phyloP scores from a whole-genome alignment of 2,888 invertebrate species.

The Zygogramma bicolorata region DNA sequence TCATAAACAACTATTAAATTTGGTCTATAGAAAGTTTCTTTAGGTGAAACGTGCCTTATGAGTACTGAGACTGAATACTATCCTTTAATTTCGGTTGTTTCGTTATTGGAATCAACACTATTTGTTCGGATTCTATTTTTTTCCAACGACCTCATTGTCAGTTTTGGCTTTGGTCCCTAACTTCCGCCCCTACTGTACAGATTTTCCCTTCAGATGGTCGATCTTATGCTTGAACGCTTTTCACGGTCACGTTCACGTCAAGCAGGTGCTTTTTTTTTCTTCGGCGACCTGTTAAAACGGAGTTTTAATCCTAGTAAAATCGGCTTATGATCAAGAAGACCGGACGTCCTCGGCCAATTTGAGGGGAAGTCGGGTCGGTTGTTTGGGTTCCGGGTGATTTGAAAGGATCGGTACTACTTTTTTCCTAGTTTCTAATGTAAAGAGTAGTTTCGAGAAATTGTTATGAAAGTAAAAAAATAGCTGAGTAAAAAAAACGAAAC shows the following conservation, averaged over 20 bases:
- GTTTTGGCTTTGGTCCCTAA: not conserved
- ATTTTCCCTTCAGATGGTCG: not conserved
- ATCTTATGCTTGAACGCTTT: not conserved
- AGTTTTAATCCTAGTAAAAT: constrained; percentile 4
- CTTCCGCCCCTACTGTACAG: not conserved
- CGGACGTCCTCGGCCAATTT: constrained; percentile 46
- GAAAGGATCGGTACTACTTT: not conserved
- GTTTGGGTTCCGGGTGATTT: not conserved
- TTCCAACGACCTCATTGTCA: not conserved
- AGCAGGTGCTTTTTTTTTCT: not conserved
- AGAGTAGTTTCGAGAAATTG: too few relatives aligned
- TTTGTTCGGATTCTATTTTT: not conserved
- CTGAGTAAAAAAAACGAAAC: too few relatives aligned
- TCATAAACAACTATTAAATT: too few relatives aligned
- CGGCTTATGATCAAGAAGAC: constrained; percentile 36
- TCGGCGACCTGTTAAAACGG: not conserved
- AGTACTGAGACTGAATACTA: too few relatives aligned
- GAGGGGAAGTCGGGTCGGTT: constrained; percentile 18
- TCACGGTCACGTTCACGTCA: not conserved
- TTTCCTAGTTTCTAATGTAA: too few relatives aligned
- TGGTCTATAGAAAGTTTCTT: too few relatives aligned
- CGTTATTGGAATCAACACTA: not conserved
- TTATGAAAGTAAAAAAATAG: too few relatives aligned
- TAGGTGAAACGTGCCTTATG: too few relatives aligned
- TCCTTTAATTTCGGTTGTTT: too few relatives aligned